A percentile compares a stretch with the other conserved stretches of the same genome.
Evolutionary conservation across 2,797 vertebrate species (phyloP).

Genomic region (Tinamus major): DNA sequence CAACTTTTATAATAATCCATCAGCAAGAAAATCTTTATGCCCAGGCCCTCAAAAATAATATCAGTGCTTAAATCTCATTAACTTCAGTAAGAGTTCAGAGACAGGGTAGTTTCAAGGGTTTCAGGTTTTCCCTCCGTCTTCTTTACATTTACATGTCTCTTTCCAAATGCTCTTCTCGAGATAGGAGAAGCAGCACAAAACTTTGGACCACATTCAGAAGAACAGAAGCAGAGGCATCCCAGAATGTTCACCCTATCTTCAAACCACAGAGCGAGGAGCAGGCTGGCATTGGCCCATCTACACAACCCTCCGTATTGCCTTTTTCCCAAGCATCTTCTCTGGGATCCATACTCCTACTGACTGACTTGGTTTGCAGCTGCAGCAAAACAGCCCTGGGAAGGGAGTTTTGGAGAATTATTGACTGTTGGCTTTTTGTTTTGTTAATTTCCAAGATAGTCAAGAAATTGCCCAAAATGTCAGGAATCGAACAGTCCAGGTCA

Average conservation of each 20-base stretch:
- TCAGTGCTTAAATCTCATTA: not conserved
- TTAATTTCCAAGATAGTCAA: not conserved
- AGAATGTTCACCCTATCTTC: not conserved
- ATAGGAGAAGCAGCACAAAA: not conserved
- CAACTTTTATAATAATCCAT: not conserved
- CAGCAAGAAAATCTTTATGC: not conserved
- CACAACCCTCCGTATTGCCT: not conserved
- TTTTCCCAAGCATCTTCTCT: not conserved
- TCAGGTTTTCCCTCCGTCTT: not conserved
- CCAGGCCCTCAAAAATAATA: not conserved
- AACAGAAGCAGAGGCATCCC: not conserved
- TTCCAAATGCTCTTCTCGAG: not conserved
- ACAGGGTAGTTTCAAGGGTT: not conserved
- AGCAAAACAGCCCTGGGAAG: not conserved
- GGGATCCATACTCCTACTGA: conserved; percentile 17
- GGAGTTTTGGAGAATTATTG: not conserved
- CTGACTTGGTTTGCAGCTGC: conserved; percentile 33
- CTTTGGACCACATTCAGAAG: not conserved
- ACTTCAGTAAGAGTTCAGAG: not conserved
- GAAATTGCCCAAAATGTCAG: not conserved
- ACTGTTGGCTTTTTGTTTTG: not conserved
- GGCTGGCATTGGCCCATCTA: not conserved
- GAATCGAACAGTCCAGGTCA: not conserved
- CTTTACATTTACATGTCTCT: not conserved
- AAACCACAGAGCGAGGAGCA: not conserved